These are phyloP conservation scores for Trachymyrmex septentrionalis DNA, from an alignment of 1,140 invertebrate genomes.

Conservation along the genomic window DNA sequence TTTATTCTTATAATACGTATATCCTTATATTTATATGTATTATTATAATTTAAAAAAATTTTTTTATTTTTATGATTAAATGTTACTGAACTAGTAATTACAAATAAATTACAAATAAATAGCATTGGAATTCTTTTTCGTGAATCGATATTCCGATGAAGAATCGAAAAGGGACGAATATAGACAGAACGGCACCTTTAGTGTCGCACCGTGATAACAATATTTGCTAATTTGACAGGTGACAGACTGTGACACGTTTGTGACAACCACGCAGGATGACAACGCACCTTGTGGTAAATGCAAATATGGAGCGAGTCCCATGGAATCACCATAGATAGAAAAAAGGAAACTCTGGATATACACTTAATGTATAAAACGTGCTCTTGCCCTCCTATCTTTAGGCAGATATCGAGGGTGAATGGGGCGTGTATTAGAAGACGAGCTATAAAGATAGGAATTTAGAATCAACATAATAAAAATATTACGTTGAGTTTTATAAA, in stretches of 20 bases:
- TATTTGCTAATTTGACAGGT: constrained; percentile 80
- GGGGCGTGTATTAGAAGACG: constrained; percentile 60
- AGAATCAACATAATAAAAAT: constrained; percentile 44
- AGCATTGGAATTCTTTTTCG: neutral
- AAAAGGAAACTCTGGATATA: constrained; percentile 68
- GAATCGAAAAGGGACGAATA: neutral
- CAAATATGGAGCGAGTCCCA: constrained; percentile 74
- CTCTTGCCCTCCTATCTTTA: constrained; percentile 62
- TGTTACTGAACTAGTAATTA: neutral
- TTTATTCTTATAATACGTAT: neutral
- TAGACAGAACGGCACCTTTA: constrained; percentile 35
- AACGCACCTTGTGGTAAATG: constrained; percentile 80
- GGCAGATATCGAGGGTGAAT: constrained; percentile 69
- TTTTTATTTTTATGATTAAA: neutral
- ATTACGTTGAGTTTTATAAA: neutral
- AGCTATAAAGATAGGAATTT: constrained; percentile 60
- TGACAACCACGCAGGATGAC: constrained; percentile 68
- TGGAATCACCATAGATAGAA: constrained; percentile 67
- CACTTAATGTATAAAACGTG: constrained; percentile 65
- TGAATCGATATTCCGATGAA: constrained; percentile 12
- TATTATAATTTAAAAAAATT: neutral
- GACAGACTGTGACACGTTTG: constrained; percentile 68
- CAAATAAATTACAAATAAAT: neutral
- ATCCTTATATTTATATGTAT: neutral
- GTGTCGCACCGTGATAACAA: constrained; percentile 64